Conservation (phyloP, 1,140 invertebrate genomes). For the Ptiloglossa arizonensis region DNA sequence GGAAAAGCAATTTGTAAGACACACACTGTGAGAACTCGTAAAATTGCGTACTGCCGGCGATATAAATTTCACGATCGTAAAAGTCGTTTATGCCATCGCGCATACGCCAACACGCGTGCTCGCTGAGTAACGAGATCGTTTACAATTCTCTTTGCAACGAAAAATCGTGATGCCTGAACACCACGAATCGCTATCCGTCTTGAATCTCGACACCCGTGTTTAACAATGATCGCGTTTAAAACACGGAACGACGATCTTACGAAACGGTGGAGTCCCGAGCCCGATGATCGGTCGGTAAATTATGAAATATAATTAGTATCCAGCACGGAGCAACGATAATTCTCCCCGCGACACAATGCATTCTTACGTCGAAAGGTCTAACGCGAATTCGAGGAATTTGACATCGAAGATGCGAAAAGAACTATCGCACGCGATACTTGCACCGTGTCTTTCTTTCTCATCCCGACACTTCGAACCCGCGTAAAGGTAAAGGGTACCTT, state of each 20-base stretch:
- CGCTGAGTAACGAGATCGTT: conserved; percentile 40
- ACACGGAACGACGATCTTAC: background rate
- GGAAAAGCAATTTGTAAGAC: conserved; percentile 41
- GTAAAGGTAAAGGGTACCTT: too few species aligned
- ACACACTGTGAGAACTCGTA: conserved; percentile 38
- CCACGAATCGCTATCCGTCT: background rate
- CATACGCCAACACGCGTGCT: conserved; percentile 23
- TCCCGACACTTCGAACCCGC: too few species aligned
- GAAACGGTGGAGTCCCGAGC: background rate
- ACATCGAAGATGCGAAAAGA: too few species aligned
- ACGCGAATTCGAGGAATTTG: too few species aligned
- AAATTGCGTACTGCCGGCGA: conserved; percentile 35
- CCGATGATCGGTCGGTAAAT: background rate
- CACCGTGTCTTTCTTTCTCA: too few species aligned
- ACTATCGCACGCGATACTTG: too few species aligned
- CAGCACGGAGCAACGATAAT: too few species aligned
- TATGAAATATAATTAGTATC: conserved; percentile 1
- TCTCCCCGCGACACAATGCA: too few species aligned
- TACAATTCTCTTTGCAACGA: conserved; percentile 8
- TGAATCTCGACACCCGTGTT: background rate
- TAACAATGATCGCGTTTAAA: conserved; percentile 15
- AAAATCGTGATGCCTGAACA: conserved; percentile 28
- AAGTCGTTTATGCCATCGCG: conserved; percentile 41
- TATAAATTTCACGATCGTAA: conserved; percentile 51
- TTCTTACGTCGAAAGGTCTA: too few species aligned